These are phyloP conservation scores for Denticeps clupeoides DNA, from an alignment of 2,797 vertebrate species.

Conservation along the genomic window DNA sequence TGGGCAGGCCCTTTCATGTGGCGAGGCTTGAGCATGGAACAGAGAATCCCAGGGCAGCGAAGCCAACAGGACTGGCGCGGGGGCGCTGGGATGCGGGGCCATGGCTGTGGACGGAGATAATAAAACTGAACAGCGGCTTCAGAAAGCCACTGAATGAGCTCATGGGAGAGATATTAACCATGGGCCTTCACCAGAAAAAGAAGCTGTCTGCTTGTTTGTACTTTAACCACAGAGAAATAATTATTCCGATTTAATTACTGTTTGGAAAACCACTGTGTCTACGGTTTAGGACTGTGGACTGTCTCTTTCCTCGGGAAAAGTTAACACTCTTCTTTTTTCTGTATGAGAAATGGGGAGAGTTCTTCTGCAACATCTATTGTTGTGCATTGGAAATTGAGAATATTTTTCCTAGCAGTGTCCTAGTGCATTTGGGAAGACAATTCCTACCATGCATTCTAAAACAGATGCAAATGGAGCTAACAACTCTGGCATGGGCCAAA, in stretches of 20 bases:
- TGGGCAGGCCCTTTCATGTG: slow-evolving; percentile 49
- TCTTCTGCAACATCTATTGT: no score
- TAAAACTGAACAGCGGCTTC: slow-evolving; percentile 43
- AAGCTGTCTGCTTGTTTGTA: slow-evolving; percentile 58
- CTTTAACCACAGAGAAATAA: slow-evolving; percentile 52
- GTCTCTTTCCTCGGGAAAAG: slow-evolving; percentile 4
- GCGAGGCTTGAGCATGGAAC: slow-evolving; percentile 41
- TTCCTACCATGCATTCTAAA: no score
- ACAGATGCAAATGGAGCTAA: no score
- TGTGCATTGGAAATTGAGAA: no score
- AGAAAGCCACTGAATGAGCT: slow-evolving; percentile 32
- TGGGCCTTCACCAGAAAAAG: slow-evolving; percentile 38
- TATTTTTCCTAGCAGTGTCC: no score
- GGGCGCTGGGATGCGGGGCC: slow-evolving; percentile 45
- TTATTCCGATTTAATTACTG: slow-evolving; percentile 65
- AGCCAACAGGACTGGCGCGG: slow-evolving; percentile 34
- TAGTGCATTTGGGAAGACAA: no score
- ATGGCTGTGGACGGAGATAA: slow-evolving; percentile 63
- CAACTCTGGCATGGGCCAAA: no score
- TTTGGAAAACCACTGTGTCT: slow-evolving; percentile 41
- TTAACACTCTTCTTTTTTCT: slow-evolving; percentile 19
- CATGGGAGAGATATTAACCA: slow-evolving; percentile 50
- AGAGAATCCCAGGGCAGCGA: slow-evolving; percentile 36
- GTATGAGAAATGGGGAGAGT: slow-evolving; percentile 16
- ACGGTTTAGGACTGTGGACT: slow-evolving; percentile 29